A percentile compares a stretch with the other conserved stretches of the same genome.
These are phyloP conservation scores for Rosalia funebris DNA, from an alignment of 2,888 invertebrate species.

Conservation along the genomic window DNA sequence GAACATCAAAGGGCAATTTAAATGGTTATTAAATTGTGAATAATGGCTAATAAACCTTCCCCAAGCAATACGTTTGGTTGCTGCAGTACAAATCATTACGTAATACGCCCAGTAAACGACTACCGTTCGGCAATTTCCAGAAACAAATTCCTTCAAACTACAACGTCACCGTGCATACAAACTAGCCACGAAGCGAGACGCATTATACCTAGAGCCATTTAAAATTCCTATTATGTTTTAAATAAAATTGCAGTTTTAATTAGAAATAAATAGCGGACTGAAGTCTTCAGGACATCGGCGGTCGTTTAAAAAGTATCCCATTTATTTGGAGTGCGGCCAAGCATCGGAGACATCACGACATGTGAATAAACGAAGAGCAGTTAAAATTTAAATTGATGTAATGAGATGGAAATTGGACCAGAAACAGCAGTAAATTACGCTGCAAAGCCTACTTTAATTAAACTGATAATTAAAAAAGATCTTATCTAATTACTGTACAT, in stretches of 20 bases:
- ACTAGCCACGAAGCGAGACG: background rate
- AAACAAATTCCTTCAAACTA: background rate
- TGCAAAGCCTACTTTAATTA: slow-evolving; percentile 63
- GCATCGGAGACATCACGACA: slow-evolving; percentile 40
- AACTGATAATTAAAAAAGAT: slow-evolving; percentile 63
- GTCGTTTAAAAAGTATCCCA: slow-evolving; percentile 30
- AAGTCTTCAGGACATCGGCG: slow-evolving; percentile 21
- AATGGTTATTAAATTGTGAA: no score
- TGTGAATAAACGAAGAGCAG: slow-evolving; percentile 49
- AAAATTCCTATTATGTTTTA: slow-evolving; percentile 23
- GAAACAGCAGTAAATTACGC: slow-evolving; percentile 60
- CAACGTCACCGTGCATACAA: background rate
- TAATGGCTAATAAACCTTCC: no score
- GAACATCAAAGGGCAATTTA: no score
- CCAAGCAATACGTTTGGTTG: no score
- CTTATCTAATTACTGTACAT: slow-evolving; percentile 39
- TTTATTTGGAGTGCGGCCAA: slow-evolving; percentile 45
- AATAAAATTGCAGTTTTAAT: slow-evolving; percentile 28
- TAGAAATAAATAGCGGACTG: slow-evolving; percentile 24
- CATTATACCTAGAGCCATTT: slow-evolving; percentile 8
- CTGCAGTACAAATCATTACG: no score
- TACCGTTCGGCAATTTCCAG: background rate
- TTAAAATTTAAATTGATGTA: slow-evolving; percentile 61
- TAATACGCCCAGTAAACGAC: background rate
- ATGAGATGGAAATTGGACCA: slow-evolving; percentile 63